Percentiles rank a stretch among this genome's conserved stretches.
Evolutionary conservation across 1,140 invertebrate genomes (phyloP).

Genomic region (Nasonia vitripennis): DNA sequence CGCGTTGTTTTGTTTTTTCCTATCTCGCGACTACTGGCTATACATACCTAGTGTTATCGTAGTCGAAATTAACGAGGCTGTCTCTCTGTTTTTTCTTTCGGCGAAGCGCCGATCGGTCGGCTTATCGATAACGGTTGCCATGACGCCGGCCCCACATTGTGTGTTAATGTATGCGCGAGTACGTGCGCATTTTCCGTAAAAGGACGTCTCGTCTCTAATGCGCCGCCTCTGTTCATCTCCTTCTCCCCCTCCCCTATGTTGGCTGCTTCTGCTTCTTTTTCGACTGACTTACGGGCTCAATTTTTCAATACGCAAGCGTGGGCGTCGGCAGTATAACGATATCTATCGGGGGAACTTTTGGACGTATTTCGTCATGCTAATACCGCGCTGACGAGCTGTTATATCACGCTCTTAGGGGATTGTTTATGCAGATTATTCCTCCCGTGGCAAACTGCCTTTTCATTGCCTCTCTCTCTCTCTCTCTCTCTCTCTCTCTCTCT

Average conservation of each 20-base stretch:
- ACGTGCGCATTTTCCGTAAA: neutral
- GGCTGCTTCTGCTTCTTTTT: neutral
- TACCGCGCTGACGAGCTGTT: no score
- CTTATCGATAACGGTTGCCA: slow-evolving; percentile 10
- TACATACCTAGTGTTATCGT: neutral
- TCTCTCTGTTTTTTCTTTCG: neutral
- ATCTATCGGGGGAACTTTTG: neutral
- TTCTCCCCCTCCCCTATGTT: neutral
- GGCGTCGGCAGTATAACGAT: neutral
- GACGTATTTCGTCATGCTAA: no score
- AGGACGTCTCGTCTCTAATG: neutral
- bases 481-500: neutral
- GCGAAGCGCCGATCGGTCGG: neutral
- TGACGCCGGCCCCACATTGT: neutral
- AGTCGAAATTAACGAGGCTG: slow-evolving; percentile 1
- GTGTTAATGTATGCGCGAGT: slow-evolving; percentile 2
- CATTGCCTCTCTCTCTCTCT: neutral
- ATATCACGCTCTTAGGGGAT: no score
- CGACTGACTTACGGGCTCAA: neutral
- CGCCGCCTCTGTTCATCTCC: neutral
- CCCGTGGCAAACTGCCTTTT: no score
- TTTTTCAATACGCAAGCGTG: neutral
- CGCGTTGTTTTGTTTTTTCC: neutral
- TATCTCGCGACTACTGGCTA: neutral
- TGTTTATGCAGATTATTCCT: no score